Conservation (phyloP, 30 jellyfish, hydroid and myxozoan genomes). For the Aurelia sp. region DNA sequence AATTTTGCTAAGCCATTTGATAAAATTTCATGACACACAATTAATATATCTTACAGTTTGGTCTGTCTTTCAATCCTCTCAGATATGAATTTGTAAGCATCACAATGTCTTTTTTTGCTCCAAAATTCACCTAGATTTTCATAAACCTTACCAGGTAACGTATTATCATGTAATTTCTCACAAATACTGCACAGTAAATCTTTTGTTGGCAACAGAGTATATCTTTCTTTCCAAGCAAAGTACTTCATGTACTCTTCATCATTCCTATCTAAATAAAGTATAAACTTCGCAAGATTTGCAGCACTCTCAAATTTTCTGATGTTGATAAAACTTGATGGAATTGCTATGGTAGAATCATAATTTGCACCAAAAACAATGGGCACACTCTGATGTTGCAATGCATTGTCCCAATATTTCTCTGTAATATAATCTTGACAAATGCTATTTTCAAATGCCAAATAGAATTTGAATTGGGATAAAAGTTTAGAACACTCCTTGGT, state of each 20-base stretch:
- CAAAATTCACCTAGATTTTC: slow-evolving; percentile 67
- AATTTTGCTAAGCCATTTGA: too few relatives aligned
- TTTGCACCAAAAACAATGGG: slow-evolving; percentile 95
- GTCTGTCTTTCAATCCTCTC: too few relatives aligned
- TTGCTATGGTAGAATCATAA: slow-evolving; percentile 65
- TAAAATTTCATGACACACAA: too few relatives aligned
- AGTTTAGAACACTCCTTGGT: slow-evolving; percentile 65
- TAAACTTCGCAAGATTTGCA: slow-evolving; percentile 67
- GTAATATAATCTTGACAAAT: slow-evolving; percentile 94
- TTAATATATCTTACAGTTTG: too few relatives aligned
- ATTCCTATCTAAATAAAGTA: slow-evolving; percentile 65
- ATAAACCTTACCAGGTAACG: slow-evolving; percentile 22
- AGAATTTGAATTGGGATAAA: slow-evolving; percentile 69
- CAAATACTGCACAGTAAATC: slow-evolving; percentile 79
- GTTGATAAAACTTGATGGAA: slow-evolving; percentile 90
- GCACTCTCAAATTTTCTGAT: slow-evolving; percentile 58
- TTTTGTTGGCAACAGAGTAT: slow-evolving; percentile 36
- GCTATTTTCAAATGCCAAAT: slow-evolving; percentile 87
- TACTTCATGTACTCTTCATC: slow-evolving; percentile 67
- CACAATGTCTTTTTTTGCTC: slow-evolving; percentile 60
- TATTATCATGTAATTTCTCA: slow-evolving; percentile 45
- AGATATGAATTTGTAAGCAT: not conserved
- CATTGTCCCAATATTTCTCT: slow-evolving; percentile 89
- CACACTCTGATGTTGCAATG: slow-evolving; percentile 66
- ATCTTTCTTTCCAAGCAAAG: slow-evolving; percentile 83